Evolutionary conservation across 2,113 vertebrate species (phyloP).

Genomic region (Nesoenas mayeri): DNA sequence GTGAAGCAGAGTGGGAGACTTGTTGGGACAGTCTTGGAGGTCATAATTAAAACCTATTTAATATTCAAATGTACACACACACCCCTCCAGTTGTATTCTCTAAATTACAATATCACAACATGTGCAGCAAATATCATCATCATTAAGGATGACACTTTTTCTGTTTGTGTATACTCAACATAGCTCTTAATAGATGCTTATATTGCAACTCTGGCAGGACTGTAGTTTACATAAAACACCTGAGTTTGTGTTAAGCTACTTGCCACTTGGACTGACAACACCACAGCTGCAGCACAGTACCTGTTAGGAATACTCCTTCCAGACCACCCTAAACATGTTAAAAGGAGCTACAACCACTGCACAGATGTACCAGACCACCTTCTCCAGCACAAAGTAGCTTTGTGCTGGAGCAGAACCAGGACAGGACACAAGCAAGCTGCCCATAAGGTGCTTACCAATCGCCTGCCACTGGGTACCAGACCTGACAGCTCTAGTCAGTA

Average conservation of each 20-base stretch:
- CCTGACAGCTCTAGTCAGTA: not conserved
- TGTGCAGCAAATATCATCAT: not conserved
- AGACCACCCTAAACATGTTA: not conserved
- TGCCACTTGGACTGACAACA: not conserved
- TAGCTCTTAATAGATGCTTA: not conserved
- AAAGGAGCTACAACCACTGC: not conserved
- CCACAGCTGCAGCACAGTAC: not conserved
- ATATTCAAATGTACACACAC: not conserved
- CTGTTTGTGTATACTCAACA: not conserved
- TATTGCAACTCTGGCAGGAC: not conserved
- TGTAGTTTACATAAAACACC: not conserved
- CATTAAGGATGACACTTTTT: not conserved
- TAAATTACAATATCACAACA: not conserved
- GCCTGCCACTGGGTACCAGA: not conserved
- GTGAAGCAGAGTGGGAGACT: not conserved
- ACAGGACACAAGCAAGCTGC: not conserved
- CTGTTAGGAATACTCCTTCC: not conserved
- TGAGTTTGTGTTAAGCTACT: not conserved
- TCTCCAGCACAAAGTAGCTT: not conserved
- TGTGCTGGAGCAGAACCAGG: not conserved
- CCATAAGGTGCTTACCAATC: not conserved
- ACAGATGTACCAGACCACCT: not conserved
- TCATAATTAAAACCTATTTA: not conserved
- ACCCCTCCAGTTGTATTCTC: not conserved
- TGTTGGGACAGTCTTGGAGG: not conserved